Evolutionary conservation across 2,888 invertebrate genomes (phyloP), one percentile per base, ranked within the genome.

Genomic region (Eupsilia transversa): DNA sequence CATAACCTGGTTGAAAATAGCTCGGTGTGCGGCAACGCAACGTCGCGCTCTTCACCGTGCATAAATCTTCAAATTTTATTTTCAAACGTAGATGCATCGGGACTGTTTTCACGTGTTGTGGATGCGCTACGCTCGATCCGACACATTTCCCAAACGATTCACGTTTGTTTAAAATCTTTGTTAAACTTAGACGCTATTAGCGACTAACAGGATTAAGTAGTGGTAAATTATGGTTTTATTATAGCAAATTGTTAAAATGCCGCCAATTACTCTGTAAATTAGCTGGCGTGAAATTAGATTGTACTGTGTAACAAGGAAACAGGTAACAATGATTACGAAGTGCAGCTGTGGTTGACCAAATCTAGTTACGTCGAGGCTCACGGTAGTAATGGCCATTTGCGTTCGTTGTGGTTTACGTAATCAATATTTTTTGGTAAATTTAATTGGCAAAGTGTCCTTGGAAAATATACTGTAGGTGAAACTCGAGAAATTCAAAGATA

Each of bases 1-100:
- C 95, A 94, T 95, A 96, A 95, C 96, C 94, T 93, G 93, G 95
- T 94, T 94, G 94, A 94, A 96, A 96, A 96, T 96, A 96, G 93
- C 94, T 90, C 92, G 90, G 93, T 92, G 94, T 94, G 96, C 94
- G 95, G 95, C 94, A 95, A 94, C 95, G 94, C 93, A 94, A 91
- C 95, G 94, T 92, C 95, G 94, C 94, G 94, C 93, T 94, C 94
- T 91, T 91, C 93, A 93, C 87, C 92, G 91, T 95, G 95, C 95
- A 96, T 96, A 96, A 95, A 95, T 96, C 94, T 94, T 93, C 89
- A 94, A 95, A 94, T 94, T 95, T 95, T 96, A 95, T 95, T 95
- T 95, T 94, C 90, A 92, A 92, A 94, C 91, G 89, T 91, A 90
- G 91, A 93, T 96, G 96, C 95, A 95, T 90, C 93, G 88, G 86